These are phyloP conservation scores for Chloroclysta siterata DNA, from an alignment of 2,888 invertebrate species.

Conservation along the genomic window DNA sequence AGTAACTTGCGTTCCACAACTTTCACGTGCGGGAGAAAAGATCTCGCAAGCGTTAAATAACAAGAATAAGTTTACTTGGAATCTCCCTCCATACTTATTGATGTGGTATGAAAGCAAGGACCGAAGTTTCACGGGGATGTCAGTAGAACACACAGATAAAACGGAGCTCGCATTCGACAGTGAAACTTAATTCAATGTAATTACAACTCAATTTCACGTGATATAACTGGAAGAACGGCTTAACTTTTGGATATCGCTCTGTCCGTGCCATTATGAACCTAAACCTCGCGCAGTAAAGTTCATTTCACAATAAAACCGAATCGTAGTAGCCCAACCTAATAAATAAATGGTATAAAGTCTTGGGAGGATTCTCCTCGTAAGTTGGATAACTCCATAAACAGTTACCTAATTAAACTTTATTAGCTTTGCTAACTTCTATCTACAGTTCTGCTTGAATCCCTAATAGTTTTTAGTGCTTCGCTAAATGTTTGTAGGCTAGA, in stretches of 20 bases:
- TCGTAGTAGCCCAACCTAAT: constrained; percentile 1
- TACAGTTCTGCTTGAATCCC: constrained; percentile 19
- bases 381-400: constrained; percentile 21
- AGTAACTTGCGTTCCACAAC: constrained; percentile 1
- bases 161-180: not conserved
- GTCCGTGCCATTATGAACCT: not conserved
- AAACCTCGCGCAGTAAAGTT: not conserved
- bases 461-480: constrained; percentile 26
- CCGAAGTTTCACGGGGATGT: constrained; percentile 5
- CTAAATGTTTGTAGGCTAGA: constrained; percentile 16
- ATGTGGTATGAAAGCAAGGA: constrained; percentile 4
- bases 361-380: constrained; percentile 17
- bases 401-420: constrained; percentile 32
- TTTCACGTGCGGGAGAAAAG: constrained; percentile 4
- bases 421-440: constrained; percentile 23
- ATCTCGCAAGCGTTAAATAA: not conserved
- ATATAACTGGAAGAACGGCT: not conserved
- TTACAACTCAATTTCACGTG: not conserved
- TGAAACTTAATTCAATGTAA: not conserved
- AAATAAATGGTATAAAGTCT: constrained; percentile 22
- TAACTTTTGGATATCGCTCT: not conserved
- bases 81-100: not conserved
- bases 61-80: constrained; percentile 11
- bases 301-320: constrained; percentile 1
- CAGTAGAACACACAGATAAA: not conserved